These are phyloP conservation scores for Phaethon lepturus DNA, from an alignment of 2,113 vertebrate species.

Conservation along the genomic window DNA sequence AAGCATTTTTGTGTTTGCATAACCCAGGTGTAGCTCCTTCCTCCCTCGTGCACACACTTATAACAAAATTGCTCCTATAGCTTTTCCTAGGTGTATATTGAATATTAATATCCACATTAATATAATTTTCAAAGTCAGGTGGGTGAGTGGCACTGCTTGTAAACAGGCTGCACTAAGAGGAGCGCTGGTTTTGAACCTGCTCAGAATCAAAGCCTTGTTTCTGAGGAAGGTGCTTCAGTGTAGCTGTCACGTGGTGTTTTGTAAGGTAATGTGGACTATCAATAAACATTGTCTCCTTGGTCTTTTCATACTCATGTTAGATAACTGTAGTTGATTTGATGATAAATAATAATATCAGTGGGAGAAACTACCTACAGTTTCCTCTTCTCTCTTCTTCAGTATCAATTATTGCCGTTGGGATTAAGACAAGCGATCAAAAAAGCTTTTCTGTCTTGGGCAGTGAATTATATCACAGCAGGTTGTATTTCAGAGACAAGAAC, in stretches of 20 bases:
- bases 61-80: not conserved
- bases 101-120: not conserved
- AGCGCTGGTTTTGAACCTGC: not conserved
- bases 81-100: not conserved
- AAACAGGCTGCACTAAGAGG: not conserved
- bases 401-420: not conserved
- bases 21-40: not conserved
- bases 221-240: not conserved
- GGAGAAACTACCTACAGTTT: not conserved
- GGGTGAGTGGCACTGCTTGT: not conserved
- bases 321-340: not conserved
- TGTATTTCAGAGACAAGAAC: not conserved
- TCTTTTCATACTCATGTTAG: not conserved
- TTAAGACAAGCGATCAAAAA: conserved; percentile 4
- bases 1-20: not conserved
- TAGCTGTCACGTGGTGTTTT: conserved; percentile 1
- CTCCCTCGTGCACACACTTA: not conserved
- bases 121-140: not conserved
- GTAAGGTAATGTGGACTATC: not conserved
- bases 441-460: not conserved
- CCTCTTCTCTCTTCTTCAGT: not conserved
- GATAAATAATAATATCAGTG: not conserved
- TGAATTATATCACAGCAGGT: not conserved
- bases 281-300: not conserved
- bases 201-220: conserved; percentile 41